phyloP scores from a whole-genome alignment of 2,797 vertebrate genomes.

The Octomys mimax region DNA sequence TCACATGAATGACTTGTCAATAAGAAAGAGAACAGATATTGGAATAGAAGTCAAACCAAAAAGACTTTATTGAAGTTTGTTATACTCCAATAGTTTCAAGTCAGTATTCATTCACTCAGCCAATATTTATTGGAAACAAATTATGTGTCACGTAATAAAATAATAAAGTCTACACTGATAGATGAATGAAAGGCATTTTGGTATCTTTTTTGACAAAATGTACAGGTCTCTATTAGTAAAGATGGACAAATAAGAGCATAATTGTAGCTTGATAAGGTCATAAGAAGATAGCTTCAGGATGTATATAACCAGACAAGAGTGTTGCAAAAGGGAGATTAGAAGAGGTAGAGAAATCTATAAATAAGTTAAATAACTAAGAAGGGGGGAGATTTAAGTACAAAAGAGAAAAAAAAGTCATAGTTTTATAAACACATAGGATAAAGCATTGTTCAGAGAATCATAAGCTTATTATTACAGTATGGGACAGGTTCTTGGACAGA shows the following conservation, averaged over 20 bases:
- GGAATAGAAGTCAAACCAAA: slow-evolving; percentile 5
- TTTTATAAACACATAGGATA: neutral
- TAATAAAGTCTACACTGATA: neutral
- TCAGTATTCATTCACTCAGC: neutral
- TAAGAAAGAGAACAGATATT: neutral
- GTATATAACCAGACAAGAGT: neutral
- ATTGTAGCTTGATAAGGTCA: neutral
- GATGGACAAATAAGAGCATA: neutral
- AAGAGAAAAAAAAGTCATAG: neutral
- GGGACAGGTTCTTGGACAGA: neutral
- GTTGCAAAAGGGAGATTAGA: neutral
- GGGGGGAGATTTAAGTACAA: neutral
- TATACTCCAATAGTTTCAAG: neutral
- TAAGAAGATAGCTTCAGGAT: neutral
- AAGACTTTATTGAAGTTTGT: neutral
- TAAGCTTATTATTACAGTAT: neutral
- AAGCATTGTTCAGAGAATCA: neutral
- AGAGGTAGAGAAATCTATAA: neutral
- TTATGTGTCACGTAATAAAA: neutral
- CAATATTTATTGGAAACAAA: slow-evolving; percentile 4
- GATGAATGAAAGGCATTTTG: neutral
- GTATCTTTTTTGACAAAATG: neutral
- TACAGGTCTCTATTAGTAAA: neutral
- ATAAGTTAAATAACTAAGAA: neutral
- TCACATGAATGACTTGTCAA: neutral